A percentile compares a stretch with the other conserved stretches of the same genome.
Evolutionary conservation across 1,140 invertebrate species (phyloP).

Genomic region (Drosophila nebulosa): DNA sequence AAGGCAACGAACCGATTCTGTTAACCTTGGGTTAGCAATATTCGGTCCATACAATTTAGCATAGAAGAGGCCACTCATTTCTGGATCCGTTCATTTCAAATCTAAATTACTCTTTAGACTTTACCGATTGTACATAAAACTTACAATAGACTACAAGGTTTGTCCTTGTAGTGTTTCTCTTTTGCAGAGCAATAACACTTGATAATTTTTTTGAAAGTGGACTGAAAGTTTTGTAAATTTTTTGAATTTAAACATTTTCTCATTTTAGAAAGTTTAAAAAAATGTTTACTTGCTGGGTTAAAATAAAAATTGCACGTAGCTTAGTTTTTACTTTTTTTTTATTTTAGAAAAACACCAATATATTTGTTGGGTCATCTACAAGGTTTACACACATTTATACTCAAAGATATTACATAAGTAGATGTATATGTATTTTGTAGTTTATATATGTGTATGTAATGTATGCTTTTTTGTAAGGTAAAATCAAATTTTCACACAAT

Average conservation of each 20-base stretch:
- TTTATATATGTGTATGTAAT: constrained; percentile 29
- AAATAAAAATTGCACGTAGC: too few species aligned
- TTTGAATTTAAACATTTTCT: not conserved
- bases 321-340: not conserved
- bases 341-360: constrained; percentile 63
- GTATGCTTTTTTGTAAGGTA: constrained; percentile 25
- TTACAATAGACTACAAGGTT: not conserved
- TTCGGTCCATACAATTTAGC: too few species aligned
- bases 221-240: too few species aligned
- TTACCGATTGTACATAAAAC: not conserved
- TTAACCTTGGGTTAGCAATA: too few species aligned
- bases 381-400: constrained; percentile 59
- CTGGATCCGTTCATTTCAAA: not conserved
- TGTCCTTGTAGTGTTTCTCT: not conserved
- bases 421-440: constrained; percentile 15
- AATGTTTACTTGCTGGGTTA: not conserved
- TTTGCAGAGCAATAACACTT: not conserved
- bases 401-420: constrained; percentile 51
- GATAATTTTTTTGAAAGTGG: too few species aligned
- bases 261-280: not conserved
- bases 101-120: not conserved
- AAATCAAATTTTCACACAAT: constrained; percentile 26
- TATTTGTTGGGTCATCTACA: constrained; percentile 57
- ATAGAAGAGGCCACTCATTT: not conserved
- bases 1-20: too few species aligned